phyloP scores from a whole-genome alignment of 2,888 invertebrate species.

The Xylota segnis region DNA sequence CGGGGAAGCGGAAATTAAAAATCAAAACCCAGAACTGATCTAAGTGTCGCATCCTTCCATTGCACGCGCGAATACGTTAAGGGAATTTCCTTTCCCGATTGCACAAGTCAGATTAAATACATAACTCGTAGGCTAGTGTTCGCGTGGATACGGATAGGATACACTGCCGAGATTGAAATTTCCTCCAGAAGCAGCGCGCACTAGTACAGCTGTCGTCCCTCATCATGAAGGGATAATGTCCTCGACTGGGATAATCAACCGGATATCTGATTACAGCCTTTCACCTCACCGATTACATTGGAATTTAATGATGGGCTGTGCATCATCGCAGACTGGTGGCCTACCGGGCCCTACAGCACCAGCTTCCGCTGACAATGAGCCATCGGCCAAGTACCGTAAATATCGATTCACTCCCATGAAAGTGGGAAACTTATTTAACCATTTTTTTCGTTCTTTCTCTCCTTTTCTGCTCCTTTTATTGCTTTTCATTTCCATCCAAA shows the following conservation, averaged over 20 bases:
- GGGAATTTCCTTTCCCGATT: conserved; percentile 55
- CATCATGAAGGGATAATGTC: conserved; percentile 70
- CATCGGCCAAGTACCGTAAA: conserved; percentile 69
- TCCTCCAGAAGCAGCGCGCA: conserved; percentile 55
- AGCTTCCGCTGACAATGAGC: conserved; percentile 46
- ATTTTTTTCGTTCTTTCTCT: conserved; percentile 30
- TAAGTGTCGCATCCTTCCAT: conserved; percentile 53
- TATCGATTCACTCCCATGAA: conserved; percentile 62
- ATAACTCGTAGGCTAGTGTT: conserved; percentile 14
- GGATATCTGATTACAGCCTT: conserved; percentile 76
- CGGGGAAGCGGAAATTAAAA: conserved; percentile 73
- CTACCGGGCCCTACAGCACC: conserved; percentile 42
- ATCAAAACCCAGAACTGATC: conserved; percentile 62
- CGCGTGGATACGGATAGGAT: conserved; percentile 21
- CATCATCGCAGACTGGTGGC: conserved; percentile 76
- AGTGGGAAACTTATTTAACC: conserved; percentile 56
- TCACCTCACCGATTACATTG: conserved; percentile 65
- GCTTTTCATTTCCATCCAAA: conserved; percentile 52
- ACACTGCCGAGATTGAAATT: conserved; percentile 62
- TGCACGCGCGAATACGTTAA: conserved; percentile 46
- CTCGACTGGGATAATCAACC: conserved; percentile 58
- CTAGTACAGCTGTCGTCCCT: conserved; percentile 59
- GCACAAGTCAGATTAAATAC: conserved; percentile 22
- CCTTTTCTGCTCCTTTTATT: conserved; percentile 36
- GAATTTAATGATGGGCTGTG: conserved; percentile 78